Conservation (phyloP, 2,113 vertebrate species). For the Nipponia nippon region DNA sequence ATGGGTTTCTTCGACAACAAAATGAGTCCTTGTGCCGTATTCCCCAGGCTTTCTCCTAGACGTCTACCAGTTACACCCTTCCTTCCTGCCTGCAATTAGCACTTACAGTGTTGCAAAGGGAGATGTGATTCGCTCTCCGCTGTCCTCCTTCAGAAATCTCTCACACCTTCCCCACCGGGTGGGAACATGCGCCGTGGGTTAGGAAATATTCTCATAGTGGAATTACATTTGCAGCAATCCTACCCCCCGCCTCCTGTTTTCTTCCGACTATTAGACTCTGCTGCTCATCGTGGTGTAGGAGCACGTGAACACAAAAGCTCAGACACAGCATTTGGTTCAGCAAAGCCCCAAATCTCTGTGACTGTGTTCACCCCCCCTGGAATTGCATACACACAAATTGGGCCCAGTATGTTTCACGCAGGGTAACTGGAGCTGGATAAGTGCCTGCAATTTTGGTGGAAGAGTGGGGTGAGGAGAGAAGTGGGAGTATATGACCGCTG, state of each 20-base stretch:
- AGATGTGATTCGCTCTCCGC: conserved; percentile 1
- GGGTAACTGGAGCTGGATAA: conserved; percentile 10
- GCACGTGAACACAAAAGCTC: neutral
- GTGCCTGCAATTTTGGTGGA: neutral
- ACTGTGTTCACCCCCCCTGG: neutral
- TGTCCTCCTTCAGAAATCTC: conserved; percentile 18
- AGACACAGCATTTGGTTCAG: neutral
- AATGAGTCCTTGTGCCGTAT: neutral
- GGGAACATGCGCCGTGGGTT: conserved; percentile 23
- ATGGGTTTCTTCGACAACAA: neutral
- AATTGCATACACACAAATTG: neutral
- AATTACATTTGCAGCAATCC: conserved; percentile 40
- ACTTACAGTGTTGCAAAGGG: conserved; percentile 11
- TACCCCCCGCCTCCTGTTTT: neutral
- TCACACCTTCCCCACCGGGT: conserved; percentile 54
- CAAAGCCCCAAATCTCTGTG: neutral
- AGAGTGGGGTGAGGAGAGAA: neutral
- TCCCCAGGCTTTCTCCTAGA: conserved; percentile 10
- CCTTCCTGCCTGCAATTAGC: conserved; percentile 48
- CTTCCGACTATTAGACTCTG: neutral
- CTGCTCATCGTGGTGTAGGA: neutral
- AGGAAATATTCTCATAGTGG: neutral
- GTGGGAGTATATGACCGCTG: neutral
- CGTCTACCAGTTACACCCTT: conserved; percentile 38
- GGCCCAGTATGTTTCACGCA: neutral